Evolutionary conservation across 2,113 vertebrate genomes (phyloP).

Genomic region (Steatornis caripensis): DNA sequence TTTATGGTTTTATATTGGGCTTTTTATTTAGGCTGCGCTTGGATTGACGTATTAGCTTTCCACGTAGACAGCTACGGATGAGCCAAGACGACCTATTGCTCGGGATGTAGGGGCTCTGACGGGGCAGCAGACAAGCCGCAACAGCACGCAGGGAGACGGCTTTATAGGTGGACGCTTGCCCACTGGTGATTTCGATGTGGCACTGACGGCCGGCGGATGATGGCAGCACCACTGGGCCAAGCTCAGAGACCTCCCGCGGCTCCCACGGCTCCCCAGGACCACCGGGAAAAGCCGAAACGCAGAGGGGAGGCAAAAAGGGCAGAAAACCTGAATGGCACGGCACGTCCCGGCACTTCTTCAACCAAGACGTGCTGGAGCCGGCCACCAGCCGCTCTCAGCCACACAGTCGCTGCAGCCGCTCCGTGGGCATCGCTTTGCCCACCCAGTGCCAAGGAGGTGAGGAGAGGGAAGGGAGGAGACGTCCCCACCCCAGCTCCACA

Average conservation of each 20-base stretch:
- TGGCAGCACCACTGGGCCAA: background rate
- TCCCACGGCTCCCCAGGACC: background rate
- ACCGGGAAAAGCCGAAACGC: accelerated
- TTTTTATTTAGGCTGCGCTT: background rate
- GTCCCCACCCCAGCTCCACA: accelerated
- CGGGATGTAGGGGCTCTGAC: accelerated
- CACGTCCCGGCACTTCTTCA: background rate
- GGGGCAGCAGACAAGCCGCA: background rate
- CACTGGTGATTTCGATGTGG: background rate
- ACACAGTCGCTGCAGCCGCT: accelerated
- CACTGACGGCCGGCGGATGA: background rate
- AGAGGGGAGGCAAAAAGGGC: background rate
- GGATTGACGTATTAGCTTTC: background rate
- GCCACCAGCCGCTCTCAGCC: background rate
- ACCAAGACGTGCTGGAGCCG: background rate
- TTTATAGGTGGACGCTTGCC: background rate
- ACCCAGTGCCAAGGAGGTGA: background rate
- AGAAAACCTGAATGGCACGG: background rate
- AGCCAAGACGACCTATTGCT: background rate
- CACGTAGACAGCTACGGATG: accelerated
- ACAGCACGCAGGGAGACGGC: accelerated
- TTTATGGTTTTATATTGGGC: background rate
- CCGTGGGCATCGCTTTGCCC: background rate
- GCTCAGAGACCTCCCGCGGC: background rate
- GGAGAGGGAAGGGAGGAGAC: background rate